Evolutionary conservation across 2,113 vertebrate species (phyloP).

Genomic region (Tupaia chinensis): DNA sequence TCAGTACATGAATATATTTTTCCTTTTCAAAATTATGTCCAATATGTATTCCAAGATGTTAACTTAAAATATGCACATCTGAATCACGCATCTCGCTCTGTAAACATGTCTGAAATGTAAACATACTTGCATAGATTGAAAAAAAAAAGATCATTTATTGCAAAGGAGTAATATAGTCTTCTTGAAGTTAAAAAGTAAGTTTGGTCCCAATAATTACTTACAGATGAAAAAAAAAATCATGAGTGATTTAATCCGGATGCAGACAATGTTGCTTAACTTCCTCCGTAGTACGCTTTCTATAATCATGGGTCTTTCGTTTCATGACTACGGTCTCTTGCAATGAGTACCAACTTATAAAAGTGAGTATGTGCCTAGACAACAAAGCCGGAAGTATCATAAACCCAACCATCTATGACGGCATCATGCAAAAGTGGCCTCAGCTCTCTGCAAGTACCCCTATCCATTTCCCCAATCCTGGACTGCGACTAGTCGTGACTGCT

Average conservation of each 20-base stretch:
- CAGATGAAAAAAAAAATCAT: background rate
- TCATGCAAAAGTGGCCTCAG: background rate
- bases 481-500: background rate
- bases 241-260: background rate
- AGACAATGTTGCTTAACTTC: background rate
- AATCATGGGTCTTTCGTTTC: background rate
- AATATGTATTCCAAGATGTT: background rate
- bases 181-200: slow-evolving; percentile 1
- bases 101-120: slow-evolving; percentile 49
- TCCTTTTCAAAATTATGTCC: slow-evolving; percentile 13
- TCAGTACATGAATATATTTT: background rate
- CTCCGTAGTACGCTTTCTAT: background rate
- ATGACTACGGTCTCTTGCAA: background rate
- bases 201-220: background rate
- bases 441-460: background rate
- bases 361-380: background rate
- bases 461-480: background rate
- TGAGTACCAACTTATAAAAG: background rate
- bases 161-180: background rate
- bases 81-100: slow-evolving; percentile 10
- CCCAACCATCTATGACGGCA: background rate
- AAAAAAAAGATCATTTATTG: slow-evolving; percentile 2
- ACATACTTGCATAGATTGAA: background rate
- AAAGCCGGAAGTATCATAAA: background rate
- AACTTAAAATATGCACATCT: background rate